Evolutionary conservation across 2,888 invertebrate species (phyloP).

Genomic region (Cyrtodaria siliqua): DNA sequence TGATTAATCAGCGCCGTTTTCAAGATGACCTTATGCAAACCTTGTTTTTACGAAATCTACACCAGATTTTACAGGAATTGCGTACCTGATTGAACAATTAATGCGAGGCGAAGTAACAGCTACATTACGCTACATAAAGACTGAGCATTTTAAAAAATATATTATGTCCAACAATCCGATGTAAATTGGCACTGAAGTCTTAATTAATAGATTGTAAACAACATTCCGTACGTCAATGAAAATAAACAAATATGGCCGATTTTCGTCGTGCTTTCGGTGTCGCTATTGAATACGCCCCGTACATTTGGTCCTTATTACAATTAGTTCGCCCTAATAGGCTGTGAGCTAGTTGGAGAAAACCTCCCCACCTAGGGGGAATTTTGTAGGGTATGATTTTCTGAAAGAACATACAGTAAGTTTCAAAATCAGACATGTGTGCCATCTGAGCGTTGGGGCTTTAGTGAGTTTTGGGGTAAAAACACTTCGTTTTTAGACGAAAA

Average conservation of each 20-base stretch:
- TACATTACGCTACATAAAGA: constrained; percentile 18
- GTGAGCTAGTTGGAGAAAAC: too few relatives aligned
- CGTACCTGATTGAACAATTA: too few relatives aligned
- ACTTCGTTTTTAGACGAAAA: too few relatives aligned
- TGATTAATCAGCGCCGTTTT: not conserved
- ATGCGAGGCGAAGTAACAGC: not conserved
- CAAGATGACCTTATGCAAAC: not conserved
- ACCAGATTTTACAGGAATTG: not conserved
- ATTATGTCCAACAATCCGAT: not conserved
- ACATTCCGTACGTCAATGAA: constrained; percentile 44
- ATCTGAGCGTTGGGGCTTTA: too few relatives aligned
- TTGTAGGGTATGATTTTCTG: too few relatives aligned
- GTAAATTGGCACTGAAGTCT: not conserved
- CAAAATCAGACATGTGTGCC: too few relatives aligned
- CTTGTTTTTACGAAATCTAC: not conserved
- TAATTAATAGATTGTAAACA: constrained; percentile 29
- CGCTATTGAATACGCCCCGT: not conserved
- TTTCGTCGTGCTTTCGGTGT: constrained; percentile 55
- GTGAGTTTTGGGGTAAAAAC: too few relatives aligned
- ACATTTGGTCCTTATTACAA: constrained; percentile 1
- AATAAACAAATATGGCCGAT: constrained; percentile 67
- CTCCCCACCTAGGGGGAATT: too few relatives aligned
- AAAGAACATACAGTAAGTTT: too few relatives aligned
- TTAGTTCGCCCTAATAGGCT: too few relatives aligned
- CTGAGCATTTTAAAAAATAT: constrained; percentile 8